phyloP scores from a whole-genome alignment of 1,140 invertebrate genomes.

The Musca vetustissima region DNA sequence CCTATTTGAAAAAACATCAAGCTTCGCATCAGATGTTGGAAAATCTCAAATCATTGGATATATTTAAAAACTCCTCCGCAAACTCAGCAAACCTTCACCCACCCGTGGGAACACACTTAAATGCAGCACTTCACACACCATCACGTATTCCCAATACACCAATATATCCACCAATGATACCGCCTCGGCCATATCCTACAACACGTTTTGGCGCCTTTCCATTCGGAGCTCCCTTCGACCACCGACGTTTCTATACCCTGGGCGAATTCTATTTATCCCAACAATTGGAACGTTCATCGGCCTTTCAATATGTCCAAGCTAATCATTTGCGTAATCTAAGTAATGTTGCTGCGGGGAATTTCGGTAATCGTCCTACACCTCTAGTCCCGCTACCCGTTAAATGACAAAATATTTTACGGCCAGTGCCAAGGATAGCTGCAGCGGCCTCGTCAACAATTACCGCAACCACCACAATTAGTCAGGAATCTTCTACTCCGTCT shows the following conservation, averaged over 20 bases:
- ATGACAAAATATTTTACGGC: constrained; percentile 53
- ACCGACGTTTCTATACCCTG: constrained; percentile 48
- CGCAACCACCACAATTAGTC: constrained; percentile 12
- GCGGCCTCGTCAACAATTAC: constrained; percentile 33
- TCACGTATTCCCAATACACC: constrained; percentile 29
- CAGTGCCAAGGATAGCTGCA: constrained; percentile 48
- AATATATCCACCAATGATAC: background rate
- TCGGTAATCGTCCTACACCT: constrained; percentile 34
- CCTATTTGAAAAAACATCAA: constrained; percentile 75
- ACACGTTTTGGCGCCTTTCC: constrained; percentile 35
- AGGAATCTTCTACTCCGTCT: background rate
- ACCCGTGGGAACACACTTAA: constrained; percentile 25
- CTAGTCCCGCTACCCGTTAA: constrained; percentile 38
- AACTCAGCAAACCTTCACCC: background rate
- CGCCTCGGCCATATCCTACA: constrained; percentile 21
- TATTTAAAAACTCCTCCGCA: constrained; percentile 34
- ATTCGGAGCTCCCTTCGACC: constrained; percentile 43
- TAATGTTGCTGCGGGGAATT: constrained; percentile 39
- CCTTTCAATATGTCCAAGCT: constrained; percentile 53
- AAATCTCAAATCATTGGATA: constrained; percentile 44
- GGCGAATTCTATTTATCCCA: constrained; percentile 51
- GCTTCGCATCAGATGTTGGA: constrained; percentile 54
- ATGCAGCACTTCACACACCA: constrained; percentile 18
- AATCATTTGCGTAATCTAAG: constrained; percentile 48
- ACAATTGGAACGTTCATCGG: constrained; percentile 50